Percentiles rank a stretch among this genome's conserved stretches.
phyloP scores from a whole-genome alignment of 2,888 invertebrate genomes.

The Drosophila anceps region DNA sequence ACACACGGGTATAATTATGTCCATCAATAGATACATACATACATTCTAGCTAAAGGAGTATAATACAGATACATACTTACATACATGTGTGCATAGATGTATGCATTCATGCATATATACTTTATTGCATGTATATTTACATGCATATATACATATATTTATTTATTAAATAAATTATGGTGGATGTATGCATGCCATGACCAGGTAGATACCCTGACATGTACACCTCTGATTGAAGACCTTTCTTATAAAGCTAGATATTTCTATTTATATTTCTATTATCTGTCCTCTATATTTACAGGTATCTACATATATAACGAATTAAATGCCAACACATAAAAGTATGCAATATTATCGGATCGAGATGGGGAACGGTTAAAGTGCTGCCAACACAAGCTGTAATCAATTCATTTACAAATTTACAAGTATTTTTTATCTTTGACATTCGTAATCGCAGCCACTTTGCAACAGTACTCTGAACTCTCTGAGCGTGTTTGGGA shows the following conservation, averaged over 20 bases:
- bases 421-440: neutral
- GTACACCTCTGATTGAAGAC: too few species aligned
- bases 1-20: too few species aligned
- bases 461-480: neutral
- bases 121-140: neutral
- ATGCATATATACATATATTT: neutral
- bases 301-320: neutral
- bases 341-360: conserved; percentile 17
- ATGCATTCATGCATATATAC: neutral
- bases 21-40: neutral
- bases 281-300: too few species aligned
- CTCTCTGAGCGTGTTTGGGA: neutral
- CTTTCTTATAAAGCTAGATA: too few species aligned
- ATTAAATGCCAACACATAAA: conserved; percentile 3
- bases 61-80: too few species aligned
- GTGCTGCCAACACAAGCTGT: neutral
- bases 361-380: neutral
- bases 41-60: too few species aligned
- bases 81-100: neutral
- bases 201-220: too few species aligned
- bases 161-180: too few species aligned
- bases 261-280: too few species aligned
- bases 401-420: too few species aligned
- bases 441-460: neutral
- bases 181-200: too few species aligned